Base-by-base conservation (phyloP, 2,113 vertebrate genomes). In the Hippolais icterina region DNA sequence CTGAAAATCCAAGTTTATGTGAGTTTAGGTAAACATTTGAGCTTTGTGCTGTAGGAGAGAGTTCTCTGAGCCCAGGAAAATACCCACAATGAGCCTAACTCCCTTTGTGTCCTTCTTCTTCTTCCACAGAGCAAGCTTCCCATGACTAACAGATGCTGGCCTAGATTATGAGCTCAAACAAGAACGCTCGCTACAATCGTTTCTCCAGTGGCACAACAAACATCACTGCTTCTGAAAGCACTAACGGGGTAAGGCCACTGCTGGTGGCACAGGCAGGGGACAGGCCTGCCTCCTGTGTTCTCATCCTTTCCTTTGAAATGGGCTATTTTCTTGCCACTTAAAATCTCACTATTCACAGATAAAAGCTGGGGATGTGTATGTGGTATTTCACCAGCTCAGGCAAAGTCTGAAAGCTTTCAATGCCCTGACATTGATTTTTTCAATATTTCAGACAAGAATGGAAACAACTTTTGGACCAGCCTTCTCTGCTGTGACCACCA, bases 401-500 rank as follows among this genome's bases (percentile, higher is more conserved):
- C 15, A 20, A 14, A 65, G n/a, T 12, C 56, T n/a, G 35, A 6
- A 41, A 33, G 50, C 27, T 69, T 57, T 39, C 16, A 14, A 22
- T 4, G 0, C 17, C 1, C 83, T 96, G 83, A 95, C 57, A 11
- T 65, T 60, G 1, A 1, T 56, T 80, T 72, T 68, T 10, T 96
- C 94, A 25, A 66, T 70, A 16, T 93, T 96, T 70, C 97, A 99
- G 99, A 98, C 97, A 95, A 99, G 98, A 97, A 99, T 99, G 99
- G 99, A 99, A 97, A 98, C 99, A 18, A 98, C 99, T 39, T 99
- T 99, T 57, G 99, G 98, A 41, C 98, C 99, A 4, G 98, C 99
- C 46, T 99, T 99, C 95, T 98, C 99, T 24, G 96, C 99, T 4
- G 99, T 99, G 78, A 98, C 98, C 7, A 98, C 99, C 89, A 99